These are phyloP conservation scores for Rhabdophis nuchalis DNA, from an alignment of 2,797 vertebrate genomes.

Conservation along the genomic window DNA sequence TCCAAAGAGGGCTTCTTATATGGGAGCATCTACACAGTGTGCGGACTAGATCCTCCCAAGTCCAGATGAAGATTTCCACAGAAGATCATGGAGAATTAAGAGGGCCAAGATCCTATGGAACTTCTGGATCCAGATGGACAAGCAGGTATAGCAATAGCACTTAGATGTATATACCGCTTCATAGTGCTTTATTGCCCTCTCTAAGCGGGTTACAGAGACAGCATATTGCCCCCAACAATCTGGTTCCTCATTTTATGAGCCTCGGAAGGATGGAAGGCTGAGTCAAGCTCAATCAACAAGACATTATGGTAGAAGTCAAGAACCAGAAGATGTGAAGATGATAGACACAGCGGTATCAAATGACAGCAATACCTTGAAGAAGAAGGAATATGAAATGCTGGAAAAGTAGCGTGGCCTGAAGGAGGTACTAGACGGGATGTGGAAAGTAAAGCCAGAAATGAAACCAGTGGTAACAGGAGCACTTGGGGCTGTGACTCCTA, in stretches of 20 bases:
- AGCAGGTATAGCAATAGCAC: not conserved
- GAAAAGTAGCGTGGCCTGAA: not conserved
- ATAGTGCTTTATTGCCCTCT: not conserved
- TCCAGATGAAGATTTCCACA: not conserved
- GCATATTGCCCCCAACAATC: not conserved
- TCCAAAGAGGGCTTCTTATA: no score
- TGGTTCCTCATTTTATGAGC: not conserved
- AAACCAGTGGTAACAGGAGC: not conserved
- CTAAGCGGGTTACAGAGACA: not conserved
- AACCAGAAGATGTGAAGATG: not conserved
- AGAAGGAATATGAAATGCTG: not conserved
- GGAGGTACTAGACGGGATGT: not conserved
- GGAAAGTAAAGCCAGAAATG: not conserved
- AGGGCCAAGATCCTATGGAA: not conserved
- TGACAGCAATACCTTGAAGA: not conserved
- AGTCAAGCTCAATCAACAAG: not conserved
- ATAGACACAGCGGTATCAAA: not conserved
- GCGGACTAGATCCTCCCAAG: not conserved
- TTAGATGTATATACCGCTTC: not conserved
- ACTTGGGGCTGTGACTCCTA: not conserved
- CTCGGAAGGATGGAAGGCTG: not conserved
- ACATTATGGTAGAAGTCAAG: not conserved
- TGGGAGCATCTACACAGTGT: not conserved
- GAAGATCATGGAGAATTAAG: not conserved
- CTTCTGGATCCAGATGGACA: not conserved